A percentile compares a stretch with the other conserved stretches of the same genome.
Evolutionary conservation across 2,113 vertebrate species (phyloP).

Genomic region (Lanius ludovicianus): DNA sequence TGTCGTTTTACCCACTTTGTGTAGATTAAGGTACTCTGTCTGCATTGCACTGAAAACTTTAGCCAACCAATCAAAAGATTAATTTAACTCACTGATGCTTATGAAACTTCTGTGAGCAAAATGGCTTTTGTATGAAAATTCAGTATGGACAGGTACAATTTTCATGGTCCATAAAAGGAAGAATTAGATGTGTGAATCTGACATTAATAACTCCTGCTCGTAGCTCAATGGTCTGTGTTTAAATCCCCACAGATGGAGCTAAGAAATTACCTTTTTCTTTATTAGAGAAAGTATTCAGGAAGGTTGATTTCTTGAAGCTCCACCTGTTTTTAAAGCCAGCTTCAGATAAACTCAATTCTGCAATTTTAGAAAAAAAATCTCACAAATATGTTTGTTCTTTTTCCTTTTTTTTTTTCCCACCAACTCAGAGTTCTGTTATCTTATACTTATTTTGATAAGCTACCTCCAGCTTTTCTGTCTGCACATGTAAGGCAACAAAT

Average conservation of each 20-base stretch:
- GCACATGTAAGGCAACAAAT: slow-evolving; percentile 73
- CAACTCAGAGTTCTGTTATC: slow-evolving; percentile 43
- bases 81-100: neutral
- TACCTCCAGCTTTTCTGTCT: slow-evolving; percentile 66
- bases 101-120: neutral
- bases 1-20: neutral
- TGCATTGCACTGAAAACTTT: neutral
- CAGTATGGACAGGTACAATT: neutral
- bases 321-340: neutral
- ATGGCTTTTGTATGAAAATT: neutral
- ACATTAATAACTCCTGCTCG: neutral
- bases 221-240: neutral
- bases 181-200: neutral
- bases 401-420: neutral
- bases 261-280: neutral
- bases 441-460: slow-evolving; percentile 67
- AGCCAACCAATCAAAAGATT: neutral
- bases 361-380: neutral
- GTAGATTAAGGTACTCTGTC: neutral
- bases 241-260: neutral
- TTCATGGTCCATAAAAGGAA: neutral
- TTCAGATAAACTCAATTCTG: neutral
- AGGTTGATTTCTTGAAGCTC: neutral
- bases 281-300: neutral
- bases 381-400: neutral